phyloP scores from a whole-genome alignment of 2,888 invertebrate species.

The Hypomecis atomaria region DNA sequence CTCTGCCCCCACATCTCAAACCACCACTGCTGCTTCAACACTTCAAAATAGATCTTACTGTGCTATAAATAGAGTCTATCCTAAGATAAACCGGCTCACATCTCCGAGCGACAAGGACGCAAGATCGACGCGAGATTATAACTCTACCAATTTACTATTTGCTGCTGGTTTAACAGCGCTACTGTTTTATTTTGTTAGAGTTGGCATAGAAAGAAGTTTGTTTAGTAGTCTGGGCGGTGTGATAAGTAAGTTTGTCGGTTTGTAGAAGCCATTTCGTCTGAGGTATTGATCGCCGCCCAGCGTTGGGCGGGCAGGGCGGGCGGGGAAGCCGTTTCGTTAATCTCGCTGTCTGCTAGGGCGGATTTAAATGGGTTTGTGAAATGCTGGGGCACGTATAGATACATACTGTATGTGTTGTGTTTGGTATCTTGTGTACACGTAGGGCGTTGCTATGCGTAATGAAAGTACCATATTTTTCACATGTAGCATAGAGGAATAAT shows the following conservation, averaged over 20 bases:
- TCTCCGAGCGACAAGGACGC: conserved; percentile 36
- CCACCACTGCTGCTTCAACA: conserved; percentile 13
- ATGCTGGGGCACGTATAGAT: conserved; percentile 41
- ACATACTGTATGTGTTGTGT: background rate
- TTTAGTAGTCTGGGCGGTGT: background rate
- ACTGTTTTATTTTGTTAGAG: background rate
- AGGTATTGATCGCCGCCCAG: conserved; percentile 35
- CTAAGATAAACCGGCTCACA: conserved; percentile 25
- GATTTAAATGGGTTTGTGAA: conserved; percentile 47
- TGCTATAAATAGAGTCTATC: conserved; percentile 19
- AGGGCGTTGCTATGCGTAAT: conserved; percentile 11
- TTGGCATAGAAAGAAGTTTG: background rate
- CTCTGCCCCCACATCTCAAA: conserved; percentile 27
- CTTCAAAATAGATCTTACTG: conserved; percentile 22
- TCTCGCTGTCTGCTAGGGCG: conserved; percentile 54
- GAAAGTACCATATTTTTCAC: no score
- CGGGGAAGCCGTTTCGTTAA: conserved; percentile 51
- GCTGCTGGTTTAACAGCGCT: background rate
- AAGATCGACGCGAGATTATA: conserved; percentile 40
- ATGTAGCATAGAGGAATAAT: no score
- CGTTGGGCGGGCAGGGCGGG: conserved; percentile 44
- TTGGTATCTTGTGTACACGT: conserved; percentile 1
- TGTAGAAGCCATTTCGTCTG: conserved; percentile 36
- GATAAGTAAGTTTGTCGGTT: background rate
- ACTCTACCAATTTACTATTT: background rate